Percentiles rank a stretch among this genome's conserved stretches.
Conservation (phyloP, 2,797 vertebrate genomes). For the Poeciliopsis turneri region DNA sequence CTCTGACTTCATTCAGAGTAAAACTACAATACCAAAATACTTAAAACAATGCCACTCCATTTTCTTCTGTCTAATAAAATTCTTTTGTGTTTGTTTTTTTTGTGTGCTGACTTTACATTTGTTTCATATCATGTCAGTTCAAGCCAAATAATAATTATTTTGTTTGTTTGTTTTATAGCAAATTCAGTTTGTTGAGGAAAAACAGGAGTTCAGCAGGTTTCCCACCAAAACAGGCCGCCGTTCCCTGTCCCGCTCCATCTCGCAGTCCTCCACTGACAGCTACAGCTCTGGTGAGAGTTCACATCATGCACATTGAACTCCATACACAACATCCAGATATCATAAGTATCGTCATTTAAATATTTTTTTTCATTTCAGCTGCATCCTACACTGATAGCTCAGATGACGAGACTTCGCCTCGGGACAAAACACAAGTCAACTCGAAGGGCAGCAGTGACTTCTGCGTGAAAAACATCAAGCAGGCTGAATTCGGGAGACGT, state of each 20-base stretch:
- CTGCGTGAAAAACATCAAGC: conserved; percentile 97
- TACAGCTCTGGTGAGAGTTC: conserved; percentile 90
- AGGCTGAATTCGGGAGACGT: conserved; percentile 92
- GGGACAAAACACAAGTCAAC: conserved; percentile 93
- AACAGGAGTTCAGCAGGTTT: conserved; percentile 95
- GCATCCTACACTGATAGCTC: conserved; percentile 96
- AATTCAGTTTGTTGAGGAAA: conserved; percentile 97
- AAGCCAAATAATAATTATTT: not conserved
- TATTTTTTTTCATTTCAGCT: conserved; percentile 68
- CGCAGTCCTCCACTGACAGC: conserved; percentile 96
- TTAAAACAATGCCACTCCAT: not conserved
- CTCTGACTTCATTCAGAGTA: not conserved
- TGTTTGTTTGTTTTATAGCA: conserved; percentile 75
- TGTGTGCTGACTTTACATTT: not conserved
- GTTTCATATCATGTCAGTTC: not conserved
- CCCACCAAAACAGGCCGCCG: conserved; percentile 93
- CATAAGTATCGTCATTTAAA: not conserved
- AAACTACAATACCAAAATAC: not conserved
- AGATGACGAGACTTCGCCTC: conserved; percentile 92
- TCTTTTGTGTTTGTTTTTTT: not conserved
- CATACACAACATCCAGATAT: not conserved
- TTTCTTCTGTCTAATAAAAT: not conserved
- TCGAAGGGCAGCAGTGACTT: conserved; percentile 93
- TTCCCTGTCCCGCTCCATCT: conserved; percentile 94
- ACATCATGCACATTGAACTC: not conserved